Evolutionary conservation across 2,113 vertebrate species (phyloP), one percentile per base, ranked within the genome.

Genomic region (Micromys minutus): DNA sequence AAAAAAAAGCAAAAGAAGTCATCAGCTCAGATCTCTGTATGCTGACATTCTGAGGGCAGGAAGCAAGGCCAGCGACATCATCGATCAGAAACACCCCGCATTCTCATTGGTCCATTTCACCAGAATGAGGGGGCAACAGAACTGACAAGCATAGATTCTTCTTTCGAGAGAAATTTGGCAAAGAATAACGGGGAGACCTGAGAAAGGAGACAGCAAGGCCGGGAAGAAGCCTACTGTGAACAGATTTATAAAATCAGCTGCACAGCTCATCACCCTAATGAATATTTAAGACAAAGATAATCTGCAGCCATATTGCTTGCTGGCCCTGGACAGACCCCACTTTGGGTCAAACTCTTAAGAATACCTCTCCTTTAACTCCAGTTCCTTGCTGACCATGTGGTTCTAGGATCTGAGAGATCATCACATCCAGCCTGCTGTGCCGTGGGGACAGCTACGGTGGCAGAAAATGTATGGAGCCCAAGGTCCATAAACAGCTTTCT

Each of bases 131-230:
- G 50, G 50, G 50, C 7, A 11, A 52, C 50, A 52, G 50, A 5
- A 59, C n/a, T 39, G 81, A 84, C 61, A 22, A 65, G 26, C 42
- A 47, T 21, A 69, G 59, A 80, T 89, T 88, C 88, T 85, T 89
- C 69, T 61, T 93, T 94, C 11, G n/a, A 21, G 80, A 95, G 67
- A 96, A 92, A 92, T 52, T 63, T 71, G 87, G 50, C 42, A 89
- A 69, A 85, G 55, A 67, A 57, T 74, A 55, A 95, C 17, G 50
- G 45, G 79, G 52, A 76, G n/a, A 42, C 36, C 8, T 1, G 1
- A 52, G 57, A 69, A 69, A 42, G 3, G 5, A 22, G 17, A n/a
- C n/a, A 22, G 59, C 16, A 8, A 45, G 36, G 24, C n/a, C 19
- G 26, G 0, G 0, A 10, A 39, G 87, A 61, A 59, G 55, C 16